These are phyloP conservation scores for Speoplatyrhinus poulsoni DNA, from an alignment of 2,113 vertebrate species.

Conservation along the genomic window DNA sequence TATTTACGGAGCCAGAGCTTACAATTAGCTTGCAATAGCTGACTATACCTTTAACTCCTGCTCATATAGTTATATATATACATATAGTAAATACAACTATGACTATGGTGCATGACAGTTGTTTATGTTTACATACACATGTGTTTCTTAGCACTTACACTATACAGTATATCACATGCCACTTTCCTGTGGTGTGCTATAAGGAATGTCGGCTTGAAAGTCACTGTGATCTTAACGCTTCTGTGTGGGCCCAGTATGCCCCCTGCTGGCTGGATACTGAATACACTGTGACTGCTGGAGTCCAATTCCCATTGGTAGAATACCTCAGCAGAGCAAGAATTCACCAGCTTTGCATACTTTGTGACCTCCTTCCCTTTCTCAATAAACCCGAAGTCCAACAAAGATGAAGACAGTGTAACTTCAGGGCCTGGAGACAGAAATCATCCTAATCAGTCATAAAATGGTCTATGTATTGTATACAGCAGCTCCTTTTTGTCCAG, in stretches of 20 bases:
- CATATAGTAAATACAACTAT: no score
- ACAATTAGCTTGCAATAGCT: no score
- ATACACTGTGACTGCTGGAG: constrained; percentile 81
- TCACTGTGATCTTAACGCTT: constrained; percentile 69
- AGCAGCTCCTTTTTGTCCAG: no score
- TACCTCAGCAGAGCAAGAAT: constrained; percentile 74
- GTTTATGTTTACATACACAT: neutral
- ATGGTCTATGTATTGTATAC: no score
- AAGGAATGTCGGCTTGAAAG: constrained; percentile 80
- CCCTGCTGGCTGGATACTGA: constrained; percentile 77
- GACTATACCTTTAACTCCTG: no score
- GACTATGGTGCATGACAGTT: no score
- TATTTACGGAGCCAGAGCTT: no score
- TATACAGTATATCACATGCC: constrained; percentile 86
- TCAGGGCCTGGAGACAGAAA: constrained; percentile 77
- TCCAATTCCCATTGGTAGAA: constrained; percentile 88
- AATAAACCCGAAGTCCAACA: constrained; percentile 83
- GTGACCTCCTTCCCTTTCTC: constrained; percentile 60
- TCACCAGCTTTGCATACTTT: constrained; percentile 78
- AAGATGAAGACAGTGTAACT: constrained; percentile 73
- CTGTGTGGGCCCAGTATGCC: constrained; percentile 78
- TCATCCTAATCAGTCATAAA: neutral
- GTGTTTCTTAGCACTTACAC: constrained; percentile 70
- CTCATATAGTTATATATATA: no score
- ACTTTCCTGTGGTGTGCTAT: constrained; percentile 83